Evolutionary conservation across 2,113 vertebrate species (phyloP).

Genomic region (Callipepla californica): DNA sequence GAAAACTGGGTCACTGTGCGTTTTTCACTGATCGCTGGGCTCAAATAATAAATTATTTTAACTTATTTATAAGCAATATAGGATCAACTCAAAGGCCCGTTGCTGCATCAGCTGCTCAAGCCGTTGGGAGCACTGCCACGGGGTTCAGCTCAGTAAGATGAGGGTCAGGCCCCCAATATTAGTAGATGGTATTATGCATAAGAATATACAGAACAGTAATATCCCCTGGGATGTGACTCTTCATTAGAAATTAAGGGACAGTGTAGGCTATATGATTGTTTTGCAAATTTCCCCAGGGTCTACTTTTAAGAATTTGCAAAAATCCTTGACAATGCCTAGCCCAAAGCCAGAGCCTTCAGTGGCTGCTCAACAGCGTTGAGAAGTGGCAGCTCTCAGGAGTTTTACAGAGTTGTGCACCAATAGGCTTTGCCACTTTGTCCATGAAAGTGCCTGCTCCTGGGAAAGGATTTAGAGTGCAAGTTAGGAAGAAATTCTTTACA

Average conservation of each 20-base stretch:
- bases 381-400: slow-evolving; percentile 47
- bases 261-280: slow-evolving; percentile 57
- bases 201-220: neutral
- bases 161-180: slow-evolving; percentile 11
- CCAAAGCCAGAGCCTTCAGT: slow-evolving; percentile 26
- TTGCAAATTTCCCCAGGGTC: neutral
- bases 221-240: neutral
- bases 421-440: slow-evolving; percentile 43
- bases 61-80: slow-evolving; percentile 22
- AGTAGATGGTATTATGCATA: neutral
- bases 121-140: neutral
- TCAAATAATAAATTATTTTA: slow-evolving; percentile 70
- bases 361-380: neutral
- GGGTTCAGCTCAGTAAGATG: neutral
- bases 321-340: slow-evolving; percentile 24
- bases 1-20: slow-evolving; percentile 72
- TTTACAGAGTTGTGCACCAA: slow-evolving; percentile 62
- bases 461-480: slow-evolving; percentile 58
- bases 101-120: neutral
- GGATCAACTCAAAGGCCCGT: neutral
- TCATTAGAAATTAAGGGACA: slow-evolving; percentile 57
- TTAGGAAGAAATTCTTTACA: too few species aligned
- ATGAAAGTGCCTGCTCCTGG: slow-evolving; percentile 59
- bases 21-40: slow-evolving; percentile 65
- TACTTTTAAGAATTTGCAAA: slow-evolving; percentile 4